Conservation (phyloP, 30 jellyfish, hydroid and myxozoan species). For the Calvadosia cruxmelitensis region DNA sequence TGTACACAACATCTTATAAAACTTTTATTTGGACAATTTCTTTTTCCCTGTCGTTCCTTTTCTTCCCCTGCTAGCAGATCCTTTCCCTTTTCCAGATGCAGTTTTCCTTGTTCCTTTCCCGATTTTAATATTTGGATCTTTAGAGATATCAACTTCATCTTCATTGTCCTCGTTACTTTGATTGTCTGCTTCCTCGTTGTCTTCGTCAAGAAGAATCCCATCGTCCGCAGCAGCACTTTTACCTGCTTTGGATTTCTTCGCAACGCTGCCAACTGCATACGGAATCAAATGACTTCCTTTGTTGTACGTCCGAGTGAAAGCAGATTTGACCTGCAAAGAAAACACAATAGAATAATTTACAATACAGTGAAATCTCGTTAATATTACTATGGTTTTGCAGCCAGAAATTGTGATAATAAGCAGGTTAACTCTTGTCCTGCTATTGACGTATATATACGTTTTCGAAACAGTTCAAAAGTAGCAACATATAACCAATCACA, state of each 20-base stretch:
- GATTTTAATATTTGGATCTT: conserved; percentile 46
- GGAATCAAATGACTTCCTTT: conserved; percentile 74
- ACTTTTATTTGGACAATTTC: too few relatives aligned
- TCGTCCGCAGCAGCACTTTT: conserved; percentile 7
- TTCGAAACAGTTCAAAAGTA: too few relatives aligned
- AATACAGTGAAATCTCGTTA: background rate
- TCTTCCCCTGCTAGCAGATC: conserved; percentile 9
- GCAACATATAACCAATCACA: too few relatives aligned
- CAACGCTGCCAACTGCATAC: conserved; percentile 37
- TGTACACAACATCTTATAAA: too few relatives aligned
- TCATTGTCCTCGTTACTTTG: conserved; percentile 25
- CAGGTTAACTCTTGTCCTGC: too few relatives aligned
- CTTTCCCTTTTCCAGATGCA: conserved; percentile 19
- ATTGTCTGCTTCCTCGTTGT: conserved; percentile 16
- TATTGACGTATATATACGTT: too few relatives aligned
- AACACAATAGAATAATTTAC: background rate
- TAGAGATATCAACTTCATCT: conserved; percentile 41
- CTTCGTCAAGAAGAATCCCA: conserved; percentile 3
- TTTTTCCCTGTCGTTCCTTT: conserved; percentile 22
- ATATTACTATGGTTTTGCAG: too few relatives aligned
- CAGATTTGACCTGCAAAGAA: conserved; percentile 70
- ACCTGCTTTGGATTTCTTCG: conserved; percentile 47
- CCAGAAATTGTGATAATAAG: too few relatives aligned
- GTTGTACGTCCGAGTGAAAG: conserved; percentile 81
- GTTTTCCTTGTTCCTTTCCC: conserved; percentile 31